Base-by-base conservation (phyloP, 2,797 vertebrate genomes). In the Pipistrellus pipistrellus region DNA sequence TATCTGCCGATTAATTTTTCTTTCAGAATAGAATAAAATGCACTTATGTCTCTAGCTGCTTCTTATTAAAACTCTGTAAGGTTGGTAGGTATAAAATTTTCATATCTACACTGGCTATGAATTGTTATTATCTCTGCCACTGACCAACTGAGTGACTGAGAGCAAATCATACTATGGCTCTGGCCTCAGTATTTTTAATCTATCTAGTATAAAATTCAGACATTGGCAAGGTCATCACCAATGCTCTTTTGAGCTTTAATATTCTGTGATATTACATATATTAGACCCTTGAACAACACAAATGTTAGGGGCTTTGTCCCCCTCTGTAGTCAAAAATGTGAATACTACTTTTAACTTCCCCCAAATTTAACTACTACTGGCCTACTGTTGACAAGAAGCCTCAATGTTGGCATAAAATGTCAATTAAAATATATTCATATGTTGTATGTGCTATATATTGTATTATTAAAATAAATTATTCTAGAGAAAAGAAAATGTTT, bases 101-200 rank as follows among this genome's bases (percentile, higher is more conserved):
- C 71, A 66, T 72, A 76, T 72, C 46, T 83, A 76, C 6, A 25
- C 32, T 71, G 38, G 30, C 51, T 51, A 59, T 64, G 53, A 82
- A 93, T 96, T 93, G 21, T 91, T 96, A 92, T 90, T 32, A 77
- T 90, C 46, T 95, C 80, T 95, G 18, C 23, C 41, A 94, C 41
- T 87, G 64, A 51, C 38, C 55, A 85, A 38, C 14, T 82, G 30
- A 83, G 23, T 66, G 68, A 85, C 59, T 30, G 32, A 55, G 41
- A 90, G 38, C 21, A 73, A 93, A 89, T 62, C 53, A 86, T 6
- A 66, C 23, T 35, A 41, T 44, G 48, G 83, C 32, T 23, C 46
- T 84, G 25, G 51, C 4, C 51, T 93, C 27, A 85, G 51, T 88
- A 93, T 30, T 86, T 57, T 14, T 3, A 55, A 55, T 77, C 53